Evolutionary conservation across 2,113 vertebrate genomes (phyloP).

Genomic region (Cyanoliseus patagonus): DNA sequence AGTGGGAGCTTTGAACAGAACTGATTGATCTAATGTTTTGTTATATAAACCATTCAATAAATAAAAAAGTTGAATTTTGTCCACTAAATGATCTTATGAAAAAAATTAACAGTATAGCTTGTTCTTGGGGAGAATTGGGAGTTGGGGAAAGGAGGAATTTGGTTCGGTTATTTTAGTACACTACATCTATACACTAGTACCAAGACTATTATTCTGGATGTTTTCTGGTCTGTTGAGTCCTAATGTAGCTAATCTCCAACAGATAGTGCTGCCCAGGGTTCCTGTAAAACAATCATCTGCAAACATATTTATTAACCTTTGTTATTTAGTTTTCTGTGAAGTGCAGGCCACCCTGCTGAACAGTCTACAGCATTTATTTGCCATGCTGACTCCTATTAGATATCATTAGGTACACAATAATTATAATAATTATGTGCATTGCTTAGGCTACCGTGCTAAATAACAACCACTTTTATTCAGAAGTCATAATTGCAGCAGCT

Average conservation of each 20-base stretch:
- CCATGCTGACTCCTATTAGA: slow-evolving; percentile 74
- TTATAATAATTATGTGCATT: slow-evolving; percentile 83
- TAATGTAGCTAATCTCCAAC: slow-evolving; percentile 62
- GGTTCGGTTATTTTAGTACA: neutral
- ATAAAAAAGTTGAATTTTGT: neutral
- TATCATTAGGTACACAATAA: slow-evolving; percentile 83
- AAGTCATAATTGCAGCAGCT: slow-evolving; percentile 80
- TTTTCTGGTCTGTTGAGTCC: slow-evolving; percentile 60
- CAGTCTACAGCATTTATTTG: slow-evolving; percentile 66
- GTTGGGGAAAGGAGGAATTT: neutral
- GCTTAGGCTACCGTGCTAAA: slow-evolving; percentile 81
- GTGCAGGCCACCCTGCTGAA: slow-evolving; percentile 74
- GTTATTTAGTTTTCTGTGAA: slow-evolving; percentile 61
- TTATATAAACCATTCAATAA: neutral
- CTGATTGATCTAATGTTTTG: neutral
- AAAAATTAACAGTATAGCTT: neutral
- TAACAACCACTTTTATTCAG: slow-evolving; percentile 80
- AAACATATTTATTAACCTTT: slow-evolving; percentile 57
- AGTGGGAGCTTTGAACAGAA: neutral
- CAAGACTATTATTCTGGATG: slow-evolving; percentile 50
- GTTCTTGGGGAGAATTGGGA: neutral
- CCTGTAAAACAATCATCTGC: slow-evolving; percentile 61
- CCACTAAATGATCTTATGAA: neutral
- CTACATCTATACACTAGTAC: slow-evolving; percentile 9
- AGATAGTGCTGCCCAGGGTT: slow-evolving; percentile 58